Base-by-base conservation (phyloP, 2,113 vertebrate species). In the Cebidichthys violaceus region DNA sequence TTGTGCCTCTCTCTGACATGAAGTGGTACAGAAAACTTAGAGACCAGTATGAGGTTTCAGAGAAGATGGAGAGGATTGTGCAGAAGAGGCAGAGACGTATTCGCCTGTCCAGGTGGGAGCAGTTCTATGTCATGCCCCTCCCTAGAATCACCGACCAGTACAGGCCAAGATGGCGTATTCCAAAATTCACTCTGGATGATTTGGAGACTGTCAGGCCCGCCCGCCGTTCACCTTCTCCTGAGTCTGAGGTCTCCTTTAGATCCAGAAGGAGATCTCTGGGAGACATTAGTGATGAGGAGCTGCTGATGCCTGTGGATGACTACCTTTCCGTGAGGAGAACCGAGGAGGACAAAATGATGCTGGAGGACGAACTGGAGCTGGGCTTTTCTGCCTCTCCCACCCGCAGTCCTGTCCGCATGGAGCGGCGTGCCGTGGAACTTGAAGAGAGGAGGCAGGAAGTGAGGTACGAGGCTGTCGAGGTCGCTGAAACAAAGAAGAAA, bases 71-170 rank as follows among this genome's bases (percentile, higher is more conserved):
- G 65, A 96, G 95, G 83, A 92, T 97, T 72, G 96, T 97, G 67
- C 97, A 97, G 90, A 99, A 96, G 86, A 96, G 97, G 76, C 97
- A 97, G 91, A 97, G 97, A 88, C 98, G 98, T 78, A 99, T 99
- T 82, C 97, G 98, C 75, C 96, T 99, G 79, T 99, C 98, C 27
- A 97, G 98, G 81, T 99, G 98, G 98, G 98, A 99, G 70, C 98
- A 99, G 88, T 99, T 99, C 92, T 99, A 99, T 0, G 97, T 99
- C 47, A 96, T 97, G 96, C 98, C 98, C 52, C 95, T 99, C 31
- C 98, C 98, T n/a, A 97, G 98, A 83, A 96, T 99, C 81, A 95
- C 97, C 10, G 98, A 99, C 91, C 98, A 99, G 75, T 99, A 99
- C 88, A 97, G 96, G 77, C 98, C 98, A 66, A 97, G 94, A 70